Base-by-base conservation (phyloP, 1,140 invertebrate species). In the Temnothorax curvispinosus region DNA sequence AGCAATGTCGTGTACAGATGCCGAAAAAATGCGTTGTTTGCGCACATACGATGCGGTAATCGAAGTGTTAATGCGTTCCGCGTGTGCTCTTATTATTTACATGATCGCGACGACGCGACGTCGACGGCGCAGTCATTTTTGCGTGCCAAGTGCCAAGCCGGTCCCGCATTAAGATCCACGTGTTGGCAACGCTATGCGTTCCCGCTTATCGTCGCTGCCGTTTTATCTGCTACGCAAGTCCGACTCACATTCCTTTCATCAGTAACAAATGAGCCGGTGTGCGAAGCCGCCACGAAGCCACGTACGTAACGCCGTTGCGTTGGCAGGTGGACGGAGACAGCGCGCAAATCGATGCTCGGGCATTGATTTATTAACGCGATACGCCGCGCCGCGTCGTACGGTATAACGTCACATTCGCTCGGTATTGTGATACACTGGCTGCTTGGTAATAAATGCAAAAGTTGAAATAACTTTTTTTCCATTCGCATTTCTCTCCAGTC, bases 331-430 rank as follows among this genome's bases (percentile, higher is more conserved):
- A 75, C 69, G 69, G 27, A 62, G 80, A 75, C 80, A 50, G 69
- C 54, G 52, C 67, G 67, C 69, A 60, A 84, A 84, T 84, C 80
- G 80, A 84, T 84, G 80, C 69, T 50, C 54, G 69, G 54, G 69
- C 80, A 84, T 84, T 84, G 80, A 84, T 84, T 75, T 84, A 84
- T 84, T 84, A 84, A 84, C 72, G 47, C 80, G 80, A 74, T 84
- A 84, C 65, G 60, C 44, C 76, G 11, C 54, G 54, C 27, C 67
- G 32, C 54, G 54, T 18, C 67, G 32, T 47, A 47, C 32, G 50
- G 50, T 60, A 27, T 27, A 84, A 84, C 69, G 80, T 84, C 80
- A 75, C 21, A 60, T 54, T 84, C 69, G 69, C 80, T 74, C 80
- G 41, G 32, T 50, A 75, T 60, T 38, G 32, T 27, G 69, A 74